Percentiles rank a stretch among this genome's conserved stretches.
phyloP scores from a whole-genome alignment of 2,888 invertebrate genomes.

The Macrosiphum euphorbiae region DNA sequence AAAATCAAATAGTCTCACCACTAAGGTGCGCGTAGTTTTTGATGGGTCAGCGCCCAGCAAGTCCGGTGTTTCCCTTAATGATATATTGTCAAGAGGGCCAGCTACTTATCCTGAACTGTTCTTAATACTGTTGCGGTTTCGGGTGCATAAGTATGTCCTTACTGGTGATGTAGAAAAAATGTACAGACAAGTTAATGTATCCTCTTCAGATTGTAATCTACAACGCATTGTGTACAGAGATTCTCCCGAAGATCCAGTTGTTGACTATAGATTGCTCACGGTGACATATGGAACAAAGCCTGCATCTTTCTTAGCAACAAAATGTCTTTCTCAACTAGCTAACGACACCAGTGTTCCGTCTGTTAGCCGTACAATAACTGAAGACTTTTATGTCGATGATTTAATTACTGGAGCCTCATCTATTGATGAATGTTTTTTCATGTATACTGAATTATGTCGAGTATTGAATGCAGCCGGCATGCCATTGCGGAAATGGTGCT shows the following conservation, averaged over 20 bases:
- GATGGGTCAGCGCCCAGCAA: conserved; percentile 66
- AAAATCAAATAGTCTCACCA: conserved; percentile 65
- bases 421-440: neutral
- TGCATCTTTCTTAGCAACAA: conserved; percentile 68
- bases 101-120: conserved; percentile 69
- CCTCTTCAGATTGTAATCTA: conserved; percentile 67
- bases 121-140: conserved; percentile 68
- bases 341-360: conserved; percentile 66
- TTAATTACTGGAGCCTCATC: conserved; percentile 66
- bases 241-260: conserved; percentile 42
- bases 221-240: conserved; percentile 70
- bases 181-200: conserved; percentile 69
- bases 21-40: conserved; percentile 67
- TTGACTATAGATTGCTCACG: conserved; percentile 66
- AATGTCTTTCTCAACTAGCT: conserved; percentile 68
- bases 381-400: conserved; percentile 69
- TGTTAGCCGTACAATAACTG: conserved; percentile 64
- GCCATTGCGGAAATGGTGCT: neutral
- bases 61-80: conserved; percentile 69
- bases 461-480: neutral
- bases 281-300: conserved; percentile 69
- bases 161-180: conserved; percentile 70
- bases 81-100: conserved; percentile 69
- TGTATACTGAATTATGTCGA: neutral
- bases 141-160: conserved; percentile 68